Evolutionary conservation across 2,888 invertebrate species (phyloP).

Genomic region (Muscina levida): DNA sequence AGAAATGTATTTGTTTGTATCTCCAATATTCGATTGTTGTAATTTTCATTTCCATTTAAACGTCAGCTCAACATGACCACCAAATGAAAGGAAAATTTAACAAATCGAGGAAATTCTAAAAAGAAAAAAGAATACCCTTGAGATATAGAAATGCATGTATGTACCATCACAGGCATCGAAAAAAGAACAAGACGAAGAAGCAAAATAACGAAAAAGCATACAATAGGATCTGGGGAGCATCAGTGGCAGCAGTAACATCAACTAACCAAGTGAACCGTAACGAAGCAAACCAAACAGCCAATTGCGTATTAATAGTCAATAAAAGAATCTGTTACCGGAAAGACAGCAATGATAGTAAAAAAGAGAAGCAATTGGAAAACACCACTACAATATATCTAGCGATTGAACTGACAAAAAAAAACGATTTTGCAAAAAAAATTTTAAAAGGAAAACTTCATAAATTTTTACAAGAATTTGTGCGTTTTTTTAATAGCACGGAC

Average conservation of each 20-base stretch:
- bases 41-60: slow-evolving; percentile 52
- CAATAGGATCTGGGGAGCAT: slow-evolving; percentile 9
- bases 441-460: slow-evolving; percentile 51
- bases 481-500: too few species aligned
- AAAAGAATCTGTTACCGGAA: slow-evolving; percentile 61
- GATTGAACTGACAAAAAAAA: background rate
- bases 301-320: slow-evolving; percentile 65
- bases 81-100: slow-evolving; percentile 6
- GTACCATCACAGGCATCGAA: background rate
- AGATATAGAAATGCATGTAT: slow-evolving; percentile 36
- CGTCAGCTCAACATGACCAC: slow-evolving; percentile 44
- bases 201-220: background rate
- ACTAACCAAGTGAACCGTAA: slow-evolving; percentile 44
- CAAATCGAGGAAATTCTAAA: background rate
- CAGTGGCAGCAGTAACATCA: slow-evolving; percentile 18
- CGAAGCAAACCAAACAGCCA: slow-evolving; percentile 58
- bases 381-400: background rate
- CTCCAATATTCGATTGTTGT: slow-evolving; percentile 40
- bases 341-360: slow-evolving; percentile 52
- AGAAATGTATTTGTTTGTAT: too few species aligned
- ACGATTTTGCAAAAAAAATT: background rate
- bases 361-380: background rate
- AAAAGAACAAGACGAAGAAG: background rate
- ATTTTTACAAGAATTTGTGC: slow-evolving; percentile 47
- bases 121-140: slow-evolving; percentile 45